A percentile compares a stretch with the other conserved stretches of the same genome.
Evolutionary conservation across 2,797 vertebrate genomes (phyloP).

Genomic region (Pitangus sulphuratus): DNA sequence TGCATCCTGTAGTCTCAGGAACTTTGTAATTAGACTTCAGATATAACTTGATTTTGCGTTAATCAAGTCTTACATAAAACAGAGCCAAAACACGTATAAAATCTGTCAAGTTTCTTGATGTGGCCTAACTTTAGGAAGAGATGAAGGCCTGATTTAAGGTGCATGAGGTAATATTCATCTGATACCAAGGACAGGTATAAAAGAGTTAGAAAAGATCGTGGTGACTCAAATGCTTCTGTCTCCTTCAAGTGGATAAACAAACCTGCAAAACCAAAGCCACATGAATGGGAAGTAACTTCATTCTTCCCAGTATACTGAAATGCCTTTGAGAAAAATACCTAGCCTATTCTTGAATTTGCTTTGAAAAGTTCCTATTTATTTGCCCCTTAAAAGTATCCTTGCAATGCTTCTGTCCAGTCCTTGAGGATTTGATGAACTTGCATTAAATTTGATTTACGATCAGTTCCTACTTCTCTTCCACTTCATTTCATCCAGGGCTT

Average conservation of each 20-base stretch:
- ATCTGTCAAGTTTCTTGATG: neutral
- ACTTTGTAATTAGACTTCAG: neutral
- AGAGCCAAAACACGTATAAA: neutral
- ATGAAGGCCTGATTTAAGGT: neutral
- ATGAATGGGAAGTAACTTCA: neutral
- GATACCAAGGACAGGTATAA: neutral
- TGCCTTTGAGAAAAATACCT: neutral
- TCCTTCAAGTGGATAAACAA: neutral
- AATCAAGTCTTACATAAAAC: neutral
- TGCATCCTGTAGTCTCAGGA: neutral
- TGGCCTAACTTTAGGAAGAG: neutral
- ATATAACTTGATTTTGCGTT: neutral
- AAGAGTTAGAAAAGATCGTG: neutral
- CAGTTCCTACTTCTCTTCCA: neutral
- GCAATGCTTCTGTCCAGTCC: neutral
- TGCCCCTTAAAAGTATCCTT: neutral
- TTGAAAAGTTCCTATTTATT: conserved; percentile 6
- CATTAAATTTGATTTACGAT: neutral
- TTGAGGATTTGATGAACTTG: neutral
- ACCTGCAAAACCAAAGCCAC: neutral
- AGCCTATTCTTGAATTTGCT: neutral
- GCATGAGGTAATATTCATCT: neutral
- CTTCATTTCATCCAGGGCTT: neutral
- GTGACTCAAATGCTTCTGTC: neutral
- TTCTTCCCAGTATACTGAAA: neutral